phyloP scores from a whole-genome alignment of 2,888 invertebrate species.

The Ectobius pallidus region DNA sequence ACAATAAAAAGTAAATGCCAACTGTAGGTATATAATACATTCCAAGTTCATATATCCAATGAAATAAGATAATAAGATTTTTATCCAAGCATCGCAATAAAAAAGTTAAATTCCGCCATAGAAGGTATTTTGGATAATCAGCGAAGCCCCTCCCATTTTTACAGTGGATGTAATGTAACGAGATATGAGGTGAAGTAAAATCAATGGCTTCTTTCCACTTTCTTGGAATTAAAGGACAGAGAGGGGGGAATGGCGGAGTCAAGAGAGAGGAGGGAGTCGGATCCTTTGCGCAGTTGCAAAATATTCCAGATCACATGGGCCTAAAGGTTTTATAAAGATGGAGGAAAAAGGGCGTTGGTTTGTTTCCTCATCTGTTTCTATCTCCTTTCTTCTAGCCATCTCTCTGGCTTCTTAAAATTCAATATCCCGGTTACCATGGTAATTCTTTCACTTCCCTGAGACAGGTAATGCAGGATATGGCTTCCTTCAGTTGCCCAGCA shows the following conservation, averaged over 20 bases:
- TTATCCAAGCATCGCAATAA: not conserved
- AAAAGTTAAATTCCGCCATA: not conserved
- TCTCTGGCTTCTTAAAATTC: slow-evolving; percentile 35
- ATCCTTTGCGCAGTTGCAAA: not conserved
- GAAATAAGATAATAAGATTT: too few relatives aligned
- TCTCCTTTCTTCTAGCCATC: slow-evolving; percentile 9
- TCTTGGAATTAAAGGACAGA: not conserved
- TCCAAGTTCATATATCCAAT: too few relatives aligned
- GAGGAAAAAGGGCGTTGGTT: slow-evolving; percentile 36
- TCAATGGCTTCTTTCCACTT: slow-evolving; percentile 13
- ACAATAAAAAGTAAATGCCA: too few relatives aligned
- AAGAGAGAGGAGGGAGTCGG: not conserved
- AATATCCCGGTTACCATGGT: slow-evolving; percentile 38
- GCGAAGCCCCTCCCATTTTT: slow-evolving; percentile 8
- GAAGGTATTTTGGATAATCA: slow-evolving; percentile 4
- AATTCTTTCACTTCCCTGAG: slow-evolving; percentile 26
- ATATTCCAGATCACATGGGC: not conserved
- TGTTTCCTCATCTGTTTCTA: not conserved
- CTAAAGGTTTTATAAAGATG: slow-evolving; percentile 32
- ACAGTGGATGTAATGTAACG: slow-evolving; percentile 1
- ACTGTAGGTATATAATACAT: too few relatives aligned
- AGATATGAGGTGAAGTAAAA: not conserved
- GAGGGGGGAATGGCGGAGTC: not conserved
- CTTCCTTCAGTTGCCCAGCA: slow-evolving; percentile 16
- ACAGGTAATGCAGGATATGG: slow-evolving; percentile 21